Percentiles rank a stretch among this genome's conserved stretches.
Evolutionary conservation across 1,140 invertebrate genomes (phyloP).

Genomic region (Myzus persicae): DNA sequence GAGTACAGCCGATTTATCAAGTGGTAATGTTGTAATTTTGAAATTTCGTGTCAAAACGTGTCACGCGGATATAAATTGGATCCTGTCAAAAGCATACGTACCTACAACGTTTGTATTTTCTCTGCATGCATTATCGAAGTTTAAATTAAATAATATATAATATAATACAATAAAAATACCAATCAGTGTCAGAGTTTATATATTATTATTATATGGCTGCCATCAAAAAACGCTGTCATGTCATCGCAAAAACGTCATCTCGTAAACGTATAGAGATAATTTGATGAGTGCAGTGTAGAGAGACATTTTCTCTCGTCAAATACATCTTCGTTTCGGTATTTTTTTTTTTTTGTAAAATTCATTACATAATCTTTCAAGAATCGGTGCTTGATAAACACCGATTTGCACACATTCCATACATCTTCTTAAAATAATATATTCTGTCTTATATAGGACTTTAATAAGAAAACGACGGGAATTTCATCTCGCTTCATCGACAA

Average conservation of each 20-base stretch:
- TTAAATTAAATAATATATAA: not conserved
- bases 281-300: not conserved
- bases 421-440: not conserved
- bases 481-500: not conserved
- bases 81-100: not conserved
- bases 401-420: not conserved
- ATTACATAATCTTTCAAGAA: not conserved
- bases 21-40: not conserved
- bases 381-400: not conserved
- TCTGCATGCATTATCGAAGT: not conserved
- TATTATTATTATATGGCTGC: not conserved
- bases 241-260: not conserved
- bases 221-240: not conserved
- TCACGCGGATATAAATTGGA: not conserved
- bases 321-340: not conserved
- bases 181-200: not conserved
- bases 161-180: slow-evolving; percentile 13
- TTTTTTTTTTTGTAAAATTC: not conserved
- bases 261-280: not conserved
- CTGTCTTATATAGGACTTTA: not conserved
- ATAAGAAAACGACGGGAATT: not conserved
- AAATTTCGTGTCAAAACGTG: not conserved
- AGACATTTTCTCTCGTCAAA: not conserved
- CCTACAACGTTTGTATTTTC: not conserved
- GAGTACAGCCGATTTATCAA: not conserved